phyloP scores from a whole-genome alignment of 2,888 invertebrate species.

The Diarsia dahlii region DNA sequence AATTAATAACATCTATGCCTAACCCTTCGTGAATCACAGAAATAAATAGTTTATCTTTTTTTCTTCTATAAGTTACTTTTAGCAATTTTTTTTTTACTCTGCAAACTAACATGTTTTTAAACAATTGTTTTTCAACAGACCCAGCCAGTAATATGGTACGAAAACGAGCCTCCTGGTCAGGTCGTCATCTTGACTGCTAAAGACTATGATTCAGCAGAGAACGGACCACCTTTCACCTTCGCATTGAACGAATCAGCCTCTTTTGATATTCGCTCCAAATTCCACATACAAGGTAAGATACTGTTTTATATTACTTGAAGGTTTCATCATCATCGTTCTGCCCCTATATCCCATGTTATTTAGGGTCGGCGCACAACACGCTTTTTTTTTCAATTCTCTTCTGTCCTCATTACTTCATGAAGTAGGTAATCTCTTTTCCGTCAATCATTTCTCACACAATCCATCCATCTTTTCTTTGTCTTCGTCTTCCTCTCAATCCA shows the following conservation, averaged over 20 bases:
- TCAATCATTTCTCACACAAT: too few species aligned
- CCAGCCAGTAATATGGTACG: slow-evolving; percentile 96
- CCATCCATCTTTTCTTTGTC: too few species aligned
- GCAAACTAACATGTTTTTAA: not conserved
- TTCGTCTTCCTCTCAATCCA: too few species aligned
- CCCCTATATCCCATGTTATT: too few species aligned
- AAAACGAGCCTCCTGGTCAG: slow-evolving; percentile 93
- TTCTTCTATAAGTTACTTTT: too few species aligned
- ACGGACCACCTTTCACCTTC: slow-evolving; percentile 96
- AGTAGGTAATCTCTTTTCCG: too few species aligned
- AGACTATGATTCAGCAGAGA: slow-evolving; percentile 95
- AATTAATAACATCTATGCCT: too few species aligned
- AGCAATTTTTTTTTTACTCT: not conserved
- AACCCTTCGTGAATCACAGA: too few species aligned
- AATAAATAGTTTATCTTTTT: too few species aligned
- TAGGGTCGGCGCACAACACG: too few species aligned
- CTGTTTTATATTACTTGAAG: not conserved
- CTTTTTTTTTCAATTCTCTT: too few species aligned
- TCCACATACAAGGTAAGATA: slow-evolving; percentile 92
- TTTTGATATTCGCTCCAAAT: slow-evolving; percentile 93
- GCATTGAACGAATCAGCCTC: slow-evolving; percentile 92
- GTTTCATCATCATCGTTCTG: not conserved
- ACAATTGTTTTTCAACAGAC: slow-evolving; percentile 80
- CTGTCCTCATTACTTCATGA: too few species aligned
- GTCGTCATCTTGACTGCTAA: slow-evolving; percentile 94